Evolutionary conservation across 1,140 invertebrate genomes (phyloP).

Genomic region (Harlomillsia oculata): DNA sequence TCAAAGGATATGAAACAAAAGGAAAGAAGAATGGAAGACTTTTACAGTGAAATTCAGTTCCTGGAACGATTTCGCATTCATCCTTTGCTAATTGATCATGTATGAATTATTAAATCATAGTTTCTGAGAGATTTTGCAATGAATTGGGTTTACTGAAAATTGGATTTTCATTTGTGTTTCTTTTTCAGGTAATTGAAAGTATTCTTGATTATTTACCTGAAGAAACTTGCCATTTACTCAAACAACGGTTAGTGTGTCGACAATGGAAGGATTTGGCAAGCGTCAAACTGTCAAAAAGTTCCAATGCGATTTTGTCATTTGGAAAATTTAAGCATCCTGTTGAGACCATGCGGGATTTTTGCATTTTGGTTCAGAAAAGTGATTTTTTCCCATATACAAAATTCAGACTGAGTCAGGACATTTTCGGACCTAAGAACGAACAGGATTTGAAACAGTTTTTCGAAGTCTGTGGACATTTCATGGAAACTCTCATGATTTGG

Average conservation of each 20-base stretch:
- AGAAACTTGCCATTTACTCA: not conserved
- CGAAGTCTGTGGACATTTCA: not conserved
- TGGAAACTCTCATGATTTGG: slow-evolving; percentile 2
- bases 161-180: too few relatives aligned
- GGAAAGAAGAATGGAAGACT: too few relatives aligned
- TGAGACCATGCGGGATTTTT: not conserved
- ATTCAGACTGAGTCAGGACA: not conserved
- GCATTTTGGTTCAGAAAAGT: not conserved
- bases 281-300: not conserved
- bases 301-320: slow-evolving; percentile 1
- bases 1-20: too few relatives aligned
- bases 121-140: not conserved
- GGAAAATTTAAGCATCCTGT: slow-evolving; percentile 4
- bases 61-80: too few relatives aligned
- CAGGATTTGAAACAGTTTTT: not conserved
- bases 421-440: slow-evolving; percentile 1
- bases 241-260: not conserved
- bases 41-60: too few relatives aligned
- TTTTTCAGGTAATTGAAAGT: not conserved
- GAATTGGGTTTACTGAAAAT: not conserved
- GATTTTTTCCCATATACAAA: too few relatives aligned
- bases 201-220: not conserved
- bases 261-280: not conserved
- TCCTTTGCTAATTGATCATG: slow-evolving; percentile 4
- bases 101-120: not conserved